Percentiles rank a stretch among this genome's conserved stretches.
These are phyloP conservation scores for Drosophila recens DNA, from an alignment of 2,888 invertebrate genomes.

Conservation along the genomic window DNA sequence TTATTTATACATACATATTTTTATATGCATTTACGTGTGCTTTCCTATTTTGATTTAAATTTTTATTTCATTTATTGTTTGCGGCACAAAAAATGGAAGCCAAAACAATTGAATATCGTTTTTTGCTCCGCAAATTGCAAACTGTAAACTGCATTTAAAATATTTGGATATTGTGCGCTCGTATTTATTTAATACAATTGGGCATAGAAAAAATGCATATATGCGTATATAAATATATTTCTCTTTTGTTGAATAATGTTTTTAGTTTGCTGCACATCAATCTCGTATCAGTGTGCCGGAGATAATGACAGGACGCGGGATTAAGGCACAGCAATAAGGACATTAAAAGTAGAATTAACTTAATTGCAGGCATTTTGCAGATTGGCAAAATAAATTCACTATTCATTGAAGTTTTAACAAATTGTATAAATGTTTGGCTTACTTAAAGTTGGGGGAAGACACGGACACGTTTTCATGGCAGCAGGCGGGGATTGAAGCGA, in stretches of 20 bases:
- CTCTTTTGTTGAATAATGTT: conserved; percentile 26
- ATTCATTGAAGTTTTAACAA: conserved; percentile 59
- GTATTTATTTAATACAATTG: conserved; percentile 17
- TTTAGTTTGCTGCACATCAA: conserved; percentile 79
- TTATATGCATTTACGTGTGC: conserved; percentile 12
- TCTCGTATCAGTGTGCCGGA: conserved; percentile 70
- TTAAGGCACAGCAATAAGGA: conserved; percentile 81
- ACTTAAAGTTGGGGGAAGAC: conserved; percentile 31
- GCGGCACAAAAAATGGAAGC: conserved; percentile 47
- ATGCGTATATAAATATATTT: not conserved
- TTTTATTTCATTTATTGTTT: conserved; percentile 39
- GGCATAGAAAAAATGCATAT: conserved; percentile 35
- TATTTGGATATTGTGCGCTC: conserved; percentile 41
- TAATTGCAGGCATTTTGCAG: conserved; percentile 61
- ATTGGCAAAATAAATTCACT: conserved; percentile 67
- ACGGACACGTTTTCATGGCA: conserved; percentile 87
- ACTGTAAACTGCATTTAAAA: conserved; percentile 44
- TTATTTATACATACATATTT: conserved; percentile 34
- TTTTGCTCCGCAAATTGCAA: conserved; percentile 19
- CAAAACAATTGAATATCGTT: conserved; percentile 58
- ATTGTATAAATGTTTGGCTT: conserved; percentile 48
- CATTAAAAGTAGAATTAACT: conserved; percentile 67
- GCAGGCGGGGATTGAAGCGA: conserved; percentile 93
- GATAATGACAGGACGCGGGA: conserved; percentile 69
- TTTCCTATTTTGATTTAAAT: conserved; percentile 21